A percentile compares a stretch with the other conserved stretches of the same genome.
Evolutionary conservation across 2,797 vertebrate species (phyloP).

Genomic region (Acropternis orthonyx): DNA sequence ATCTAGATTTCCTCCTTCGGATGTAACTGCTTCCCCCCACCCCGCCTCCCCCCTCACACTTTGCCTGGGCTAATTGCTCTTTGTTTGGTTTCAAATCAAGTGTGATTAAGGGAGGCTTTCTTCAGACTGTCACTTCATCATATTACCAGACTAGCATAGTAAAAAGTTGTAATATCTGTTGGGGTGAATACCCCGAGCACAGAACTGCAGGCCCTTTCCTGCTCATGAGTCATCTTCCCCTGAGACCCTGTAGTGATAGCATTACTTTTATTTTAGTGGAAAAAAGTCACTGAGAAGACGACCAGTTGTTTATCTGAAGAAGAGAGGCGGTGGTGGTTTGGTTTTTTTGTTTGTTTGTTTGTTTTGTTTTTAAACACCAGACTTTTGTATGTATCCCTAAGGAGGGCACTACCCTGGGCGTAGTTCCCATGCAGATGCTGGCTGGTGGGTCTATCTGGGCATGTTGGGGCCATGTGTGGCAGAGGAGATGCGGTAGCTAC

Average conservation of each 20-base stretch:
- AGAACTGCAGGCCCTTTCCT: slow-evolving; percentile 21
- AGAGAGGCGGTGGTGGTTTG: neutral
- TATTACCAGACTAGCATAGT: neutral
- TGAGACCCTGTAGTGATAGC: neutral
- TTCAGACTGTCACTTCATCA: neutral
- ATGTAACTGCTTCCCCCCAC: neutral
- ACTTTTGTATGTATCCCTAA: neutral
- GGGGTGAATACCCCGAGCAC: neutral
- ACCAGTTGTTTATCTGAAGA: neutral
- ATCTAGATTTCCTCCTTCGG: neutral
- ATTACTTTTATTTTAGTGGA: neutral
- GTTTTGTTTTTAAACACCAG: neutral
- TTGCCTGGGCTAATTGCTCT: neutral
- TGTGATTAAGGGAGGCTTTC: neutral
- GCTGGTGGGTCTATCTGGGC: neutral
- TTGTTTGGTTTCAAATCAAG: slow-evolving; percentile 16
- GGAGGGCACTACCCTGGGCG: rapidly evolving
- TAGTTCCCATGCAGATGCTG: neutral
- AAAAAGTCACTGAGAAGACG: neutral
- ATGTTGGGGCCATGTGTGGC: neutral
- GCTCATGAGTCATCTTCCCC: slow-evolving; percentile 18
- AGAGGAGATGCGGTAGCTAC: neutral
- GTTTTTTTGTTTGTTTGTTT: neutral
- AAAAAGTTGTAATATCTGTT: neutral
- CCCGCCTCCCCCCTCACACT: neutral